These are phyloP conservation scores for Stomatorhinus walkeri DNA, from an alignment of 2,797 vertebrate species.

Conservation along the genomic window DNA sequence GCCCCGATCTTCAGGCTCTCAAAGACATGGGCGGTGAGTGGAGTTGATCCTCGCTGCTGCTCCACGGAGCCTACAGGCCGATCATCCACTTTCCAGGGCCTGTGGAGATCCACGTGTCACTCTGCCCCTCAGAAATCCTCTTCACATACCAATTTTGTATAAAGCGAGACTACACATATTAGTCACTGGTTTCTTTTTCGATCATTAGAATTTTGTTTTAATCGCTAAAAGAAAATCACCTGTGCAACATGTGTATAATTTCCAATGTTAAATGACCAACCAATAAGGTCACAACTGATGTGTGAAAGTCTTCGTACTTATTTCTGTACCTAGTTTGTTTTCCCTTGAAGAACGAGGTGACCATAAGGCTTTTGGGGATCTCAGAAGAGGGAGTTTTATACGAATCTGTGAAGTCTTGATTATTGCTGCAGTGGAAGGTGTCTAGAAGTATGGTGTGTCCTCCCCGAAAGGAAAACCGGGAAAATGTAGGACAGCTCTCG, in stretches of 20 bases:
- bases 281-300: neutral
- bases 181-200: neutral
- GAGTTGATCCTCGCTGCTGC: neutral
- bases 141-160: neutral
- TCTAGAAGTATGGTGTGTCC: neutral
- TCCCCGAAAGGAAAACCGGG: neutral
- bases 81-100: neutral
- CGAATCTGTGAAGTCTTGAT: neutral
- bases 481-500: neutral
- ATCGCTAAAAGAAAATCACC: neutral
- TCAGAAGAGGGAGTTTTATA: neutral
- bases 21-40: constrained; percentile 98
- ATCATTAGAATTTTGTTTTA: neutral
- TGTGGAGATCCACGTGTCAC: neutral
- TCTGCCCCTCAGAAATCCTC: neutral
- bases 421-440: neutral
- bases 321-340: neutral
- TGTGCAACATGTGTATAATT: neutral
- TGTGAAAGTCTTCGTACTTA: neutral
- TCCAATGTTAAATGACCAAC: neutral
- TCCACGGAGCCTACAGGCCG: too few relatives aligned
- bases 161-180: neutral
- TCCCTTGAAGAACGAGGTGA: neutral
- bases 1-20: constrained; percentile 93
- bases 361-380: neutral